Base-by-base conservation (phyloP, 2,797 vertebrate species). In the Sus cebifrons region DNA sequence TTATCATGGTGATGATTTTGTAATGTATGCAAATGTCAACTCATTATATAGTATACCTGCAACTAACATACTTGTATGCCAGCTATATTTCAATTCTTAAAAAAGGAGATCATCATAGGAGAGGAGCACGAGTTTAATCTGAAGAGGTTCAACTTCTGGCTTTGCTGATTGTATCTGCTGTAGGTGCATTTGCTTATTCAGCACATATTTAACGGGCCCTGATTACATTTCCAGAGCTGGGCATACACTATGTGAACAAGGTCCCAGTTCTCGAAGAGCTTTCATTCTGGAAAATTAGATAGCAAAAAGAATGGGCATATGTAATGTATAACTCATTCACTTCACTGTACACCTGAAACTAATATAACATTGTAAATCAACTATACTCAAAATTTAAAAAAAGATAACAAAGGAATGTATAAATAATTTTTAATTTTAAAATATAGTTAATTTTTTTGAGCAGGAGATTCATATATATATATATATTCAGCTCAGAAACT, bases 401-500 rank as follows among this genome's bases (percentile, higher is more conserved):
- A 49, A 49, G 60, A 77, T 18, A 85, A 15, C 36, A 67, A 91
- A 85, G 36, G 91, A 92, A 86, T 81, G 67, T 29, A 64, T 86
- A 92, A 74, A 52, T 68, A 67, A 65, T 15, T 89, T 95, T 92
- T 86, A 12, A 70, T 77, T 71, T 73, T 65, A 65, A 82, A 77
- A 62, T 77, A 58, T 44, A 73, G 29, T 25, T 68, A 85, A 64
- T 73, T 60, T 27, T 89, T 94, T 77, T 70, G 52, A 82, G n/a
- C 83, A 36, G 17, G 27, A 70, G 75, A 87, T 91, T 92, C 10
- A 84, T 62, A 68, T 86, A 36, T 60, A 23, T 56, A 68, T 86
- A 36, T 60, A 23, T 56, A 87, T 54, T 49, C 44, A 49, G 44
- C 17, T 77, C 56, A 44, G 52, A 92, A 89, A 88, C 81, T 36